Evolutionary conservation across 2,113 vertebrate species (phyloP).

Genomic region (Addax nasomaculatus): DNA sequence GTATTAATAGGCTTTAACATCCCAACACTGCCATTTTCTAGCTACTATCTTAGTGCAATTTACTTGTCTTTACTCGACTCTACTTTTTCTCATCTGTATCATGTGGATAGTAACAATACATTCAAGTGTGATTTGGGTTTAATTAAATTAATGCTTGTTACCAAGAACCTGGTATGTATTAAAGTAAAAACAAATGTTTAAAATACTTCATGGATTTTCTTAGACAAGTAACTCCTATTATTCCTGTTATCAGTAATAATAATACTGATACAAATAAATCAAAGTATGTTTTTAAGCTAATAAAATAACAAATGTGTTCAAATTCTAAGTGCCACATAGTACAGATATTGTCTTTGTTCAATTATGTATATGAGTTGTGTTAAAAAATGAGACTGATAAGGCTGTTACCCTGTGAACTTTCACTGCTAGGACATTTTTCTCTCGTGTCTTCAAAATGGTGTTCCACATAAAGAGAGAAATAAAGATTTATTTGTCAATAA

Average conservation of each 20-base stretch:
- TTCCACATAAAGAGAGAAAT: not conserved
- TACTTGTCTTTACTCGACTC: not conserved
- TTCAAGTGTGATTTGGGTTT: not conserved
- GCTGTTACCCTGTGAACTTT: not conserved
- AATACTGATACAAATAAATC: not conserved
- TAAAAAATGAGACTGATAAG: not conserved
- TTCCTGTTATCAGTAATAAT: not conserved
- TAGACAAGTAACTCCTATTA: not conserved
- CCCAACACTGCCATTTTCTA: not conserved
- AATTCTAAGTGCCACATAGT: not conserved
- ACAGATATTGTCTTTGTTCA: not conserved
- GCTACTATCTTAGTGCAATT: not conserved
- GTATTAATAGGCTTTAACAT: not conserved
- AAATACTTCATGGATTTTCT: not conserved
- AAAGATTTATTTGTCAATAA: not conserved
- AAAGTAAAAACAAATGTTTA: constrained; percentile 14
- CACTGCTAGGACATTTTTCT: not conserved
- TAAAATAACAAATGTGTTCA: not conserved
- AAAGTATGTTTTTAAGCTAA: not conserved
- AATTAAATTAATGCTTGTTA: not conserved
- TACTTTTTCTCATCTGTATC: not conserved
- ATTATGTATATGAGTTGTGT: not conserved
- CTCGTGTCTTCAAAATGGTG: not conserved
- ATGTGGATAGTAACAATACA: not conserved
- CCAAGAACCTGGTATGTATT: not conserved